Evolutionary conservation across 2,888 invertebrate genomes (phyloP).

Genomic region (Graphium colonna): DNA sequence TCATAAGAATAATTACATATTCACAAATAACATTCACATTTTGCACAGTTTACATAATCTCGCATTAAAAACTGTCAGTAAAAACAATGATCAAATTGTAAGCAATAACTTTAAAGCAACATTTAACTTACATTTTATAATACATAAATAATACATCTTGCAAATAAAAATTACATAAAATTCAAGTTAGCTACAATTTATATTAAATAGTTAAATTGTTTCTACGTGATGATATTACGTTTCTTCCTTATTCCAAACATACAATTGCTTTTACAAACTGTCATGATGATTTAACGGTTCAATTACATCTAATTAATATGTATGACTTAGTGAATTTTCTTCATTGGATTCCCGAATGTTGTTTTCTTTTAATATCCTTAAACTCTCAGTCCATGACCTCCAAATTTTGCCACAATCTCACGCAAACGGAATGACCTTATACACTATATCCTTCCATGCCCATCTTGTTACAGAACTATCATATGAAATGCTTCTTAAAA

Average conservation of each 20-base stretch:
- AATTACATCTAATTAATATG: slow-evolving; percentile 23
- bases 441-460: slow-evolving; percentile 39
- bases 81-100: slow-evolving; percentile 69
- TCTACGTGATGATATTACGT: slow-evolving; percentile 63
- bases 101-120: slow-evolving; percentile 77
- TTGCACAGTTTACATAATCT: slow-evolving; percentile 60
- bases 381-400: slow-evolving; percentile 61
- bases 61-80: slow-evolving; percentile 64
- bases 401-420: slow-evolving; percentile 41
- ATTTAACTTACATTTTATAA: slow-evolving; percentile 75
- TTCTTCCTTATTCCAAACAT: slow-evolving; percentile 48
- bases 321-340: slow-evolving; percentile 58
- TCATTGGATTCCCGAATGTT: slow-evolving; percentile 42
- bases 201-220: slow-evolving; percentile 72
- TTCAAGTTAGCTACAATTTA: slow-evolving; percentile 73
- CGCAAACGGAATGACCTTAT: slow-evolving; percentile 45
- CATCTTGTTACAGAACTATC: slow-evolving; percentile 21
- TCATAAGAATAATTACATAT: slow-evolving; percentile 80
- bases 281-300: slow-evolving; percentile 31
- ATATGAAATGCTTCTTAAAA: slow-evolving; percentile 15
- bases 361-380: slow-evolving; percentile 42
- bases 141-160: slow-evolving; percentile 79
- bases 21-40: slow-evolving; percentile 75
- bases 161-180: slow-evolving; percentile 76
- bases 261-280: slow-evolving; percentile 34